phyloP scores from a whole-genome alignment of 1,140 invertebrate species.

The Drosophila seguyi region DNA sequence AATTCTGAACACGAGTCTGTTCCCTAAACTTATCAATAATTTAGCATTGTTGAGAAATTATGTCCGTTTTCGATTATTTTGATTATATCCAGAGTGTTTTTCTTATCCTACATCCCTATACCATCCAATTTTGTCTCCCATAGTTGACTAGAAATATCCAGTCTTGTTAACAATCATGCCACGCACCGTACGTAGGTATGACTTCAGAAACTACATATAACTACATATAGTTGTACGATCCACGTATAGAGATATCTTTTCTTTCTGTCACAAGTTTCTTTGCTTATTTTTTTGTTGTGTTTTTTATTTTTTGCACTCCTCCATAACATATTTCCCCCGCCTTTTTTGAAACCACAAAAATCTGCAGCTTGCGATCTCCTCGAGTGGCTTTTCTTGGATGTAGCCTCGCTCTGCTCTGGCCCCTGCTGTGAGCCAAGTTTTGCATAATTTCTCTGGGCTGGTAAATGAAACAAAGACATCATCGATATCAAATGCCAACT shows the following conservation, averaged over 20 bases:
- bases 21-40: neutral
- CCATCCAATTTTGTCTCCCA: too few relatives aligned
- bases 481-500: constrained; percentile 77
- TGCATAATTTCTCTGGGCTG: constrained; percentile 56
- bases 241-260: constrained; percentile 45
- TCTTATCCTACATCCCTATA: too few relatives aligned
- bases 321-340: constrained; percentile 16
- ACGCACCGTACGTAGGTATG: constrained; percentile 4
- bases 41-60: neutral
- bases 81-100: too few relatives aligned
- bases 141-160: neutral
- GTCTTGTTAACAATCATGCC: neutral
- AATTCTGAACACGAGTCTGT: too few relatives aligned
- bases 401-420: constrained; percentile 15
- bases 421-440: constrained; percentile 48
- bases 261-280: constrained; percentile 48
- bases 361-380: constrained; percentile 43
- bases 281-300: constrained; percentile 20
- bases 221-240: constrained; percentile 37
- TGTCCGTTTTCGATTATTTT: too few relatives aligned
- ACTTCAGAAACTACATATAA: constrained; percentile 3
- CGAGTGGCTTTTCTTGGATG: constrained; percentile 33
- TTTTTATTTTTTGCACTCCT: constrained; percentile 8
- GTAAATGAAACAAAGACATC: constrained; percentile 81
- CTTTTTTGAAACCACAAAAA: constrained; percentile 53